Evolutionary conservation across 2,113 vertebrate genomes (phyloP).

Genomic region (Pardalotus punctatus): DNA sequence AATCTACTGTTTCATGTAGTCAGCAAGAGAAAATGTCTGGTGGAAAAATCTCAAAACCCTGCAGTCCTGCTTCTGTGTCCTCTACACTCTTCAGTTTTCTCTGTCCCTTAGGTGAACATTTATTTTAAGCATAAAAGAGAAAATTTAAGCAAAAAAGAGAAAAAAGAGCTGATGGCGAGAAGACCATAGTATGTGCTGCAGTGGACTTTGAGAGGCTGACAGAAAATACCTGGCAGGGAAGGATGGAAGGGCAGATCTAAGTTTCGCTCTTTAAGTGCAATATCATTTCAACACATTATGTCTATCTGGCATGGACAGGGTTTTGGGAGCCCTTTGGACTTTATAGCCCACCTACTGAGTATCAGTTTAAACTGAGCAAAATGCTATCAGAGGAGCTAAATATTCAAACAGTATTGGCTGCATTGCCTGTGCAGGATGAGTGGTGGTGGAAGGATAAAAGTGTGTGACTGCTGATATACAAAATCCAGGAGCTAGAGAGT

Average conservation of each 20-base stretch:
- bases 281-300: not conserved
- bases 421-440: not conserved
- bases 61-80: not conserved
- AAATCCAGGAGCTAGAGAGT: not conserved
- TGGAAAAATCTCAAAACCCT: not conserved
- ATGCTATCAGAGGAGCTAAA: not conserved
- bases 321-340: not conserved
- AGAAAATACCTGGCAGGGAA: not conserved
- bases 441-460: not conserved
- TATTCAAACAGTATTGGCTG: not conserved
- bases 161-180: not conserved
- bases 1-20: slow-evolving; percentile 25
- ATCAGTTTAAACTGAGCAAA: not conserved
- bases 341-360: not conserved
- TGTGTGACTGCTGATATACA: not conserved
- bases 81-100: not conserved
- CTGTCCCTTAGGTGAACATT: not conserved
- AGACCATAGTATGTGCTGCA: not conserved
- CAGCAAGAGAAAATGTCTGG: slow-evolving; percentile 6
- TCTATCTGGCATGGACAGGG: not conserved
- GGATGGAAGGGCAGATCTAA: not conserved
- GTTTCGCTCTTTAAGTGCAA: not conserved
- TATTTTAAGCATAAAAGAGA: not conserved
- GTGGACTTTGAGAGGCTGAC: not conserved
- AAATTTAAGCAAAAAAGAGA: not conserved